Evolutionary conservation across 1,140 invertebrate species (phyloP), one percentile per base, ranked within the genome.

Genomic region (Drosophila nigrodunni): DNA sequence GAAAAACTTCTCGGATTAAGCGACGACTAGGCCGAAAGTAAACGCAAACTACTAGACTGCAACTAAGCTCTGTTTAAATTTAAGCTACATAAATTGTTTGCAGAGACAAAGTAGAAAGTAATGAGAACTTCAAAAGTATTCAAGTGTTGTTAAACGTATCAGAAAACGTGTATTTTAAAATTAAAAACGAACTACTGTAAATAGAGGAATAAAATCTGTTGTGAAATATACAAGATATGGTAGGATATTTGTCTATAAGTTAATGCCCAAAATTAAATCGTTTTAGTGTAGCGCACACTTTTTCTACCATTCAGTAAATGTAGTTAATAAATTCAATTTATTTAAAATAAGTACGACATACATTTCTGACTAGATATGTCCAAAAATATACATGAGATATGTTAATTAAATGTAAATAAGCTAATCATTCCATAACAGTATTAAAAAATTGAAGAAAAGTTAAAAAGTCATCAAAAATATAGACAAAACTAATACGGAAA

Each of bases 1-100:
- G 79, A 91, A 92, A 61, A 92, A 92, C 62, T 92, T 92, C 73
- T 92, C 90, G 66, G 90, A 92, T 79, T 92, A 73, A 58, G n/a
- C n/a, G 34, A n/a, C 8, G n/a, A 13, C 18, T 10, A 11, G 34
- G 13, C 44, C 39, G 55, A 64, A 57, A 76, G 59, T 35, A 72
- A 30, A 50, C 67, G 62, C 18, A 62, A 89, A 89, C 81, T 81
- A 89, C 85, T 90, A 89, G 85, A 89, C 85, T 89, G 85, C 86
- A 89, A 86, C 81, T 87, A 87, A 86, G 72, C 82, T 86, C 75
- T 87, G 82, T 86, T 86, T 86, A 86, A 69, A 15, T 6, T 30
- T 66, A 76, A 52, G 57, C 52, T 77, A 74, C 70, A 44, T 39
- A 8, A 52, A 18, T 35, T 59, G 49, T 39, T 49, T 25, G 15